Evolutionary conservation across 37 sponge, comb jelly and placozoan genomes (phyloP).

Genomic region (Eunapius fragilis): DNA sequence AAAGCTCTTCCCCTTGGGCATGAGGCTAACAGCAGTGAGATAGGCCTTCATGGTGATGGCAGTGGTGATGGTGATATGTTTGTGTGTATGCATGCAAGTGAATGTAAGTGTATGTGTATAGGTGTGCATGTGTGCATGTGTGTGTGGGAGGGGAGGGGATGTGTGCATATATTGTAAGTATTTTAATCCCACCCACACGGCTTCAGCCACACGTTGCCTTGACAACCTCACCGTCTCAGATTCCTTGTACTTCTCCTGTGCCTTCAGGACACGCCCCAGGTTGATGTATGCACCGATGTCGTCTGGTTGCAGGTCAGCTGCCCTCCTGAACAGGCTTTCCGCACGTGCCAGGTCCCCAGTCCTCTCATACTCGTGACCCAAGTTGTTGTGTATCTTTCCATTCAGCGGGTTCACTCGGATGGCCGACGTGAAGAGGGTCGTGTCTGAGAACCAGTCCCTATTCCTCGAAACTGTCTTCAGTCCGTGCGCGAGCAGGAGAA

Average conservation of each 20-base stretch:
- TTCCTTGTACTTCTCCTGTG: slow-evolving; percentile 48
- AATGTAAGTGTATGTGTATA: slow-evolving; percentile 13
- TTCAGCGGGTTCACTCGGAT: slow-evolving; percentile 70
- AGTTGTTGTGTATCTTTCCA: slow-evolving; percentile 82
- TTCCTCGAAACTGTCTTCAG: slow-evolving; percentile 62
- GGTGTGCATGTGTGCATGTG: slow-evolving; percentile 2
- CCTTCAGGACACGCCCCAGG: slow-evolving; percentile 75
- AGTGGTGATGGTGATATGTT: slow-evolving; percentile 1
- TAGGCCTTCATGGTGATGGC: slow-evolving; percentile 45
- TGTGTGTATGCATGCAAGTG: slow-evolving; percentile 7
- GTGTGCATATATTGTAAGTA: too few relatives aligned
- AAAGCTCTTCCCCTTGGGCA: slow-evolving; percentile 79
- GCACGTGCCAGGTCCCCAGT: slow-evolving; percentile 42
- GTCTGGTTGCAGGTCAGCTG: slow-evolving; percentile 75
- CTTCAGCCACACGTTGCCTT: not conserved
- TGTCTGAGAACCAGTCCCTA: slow-evolving; percentile 68
- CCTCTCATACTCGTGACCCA: slow-evolving; percentile 79
- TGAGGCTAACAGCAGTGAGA: slow-evolving; percentile 61
- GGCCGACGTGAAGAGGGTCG: slow-evolving; percentile 76
- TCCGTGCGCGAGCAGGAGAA: slow-evolving; percentile 29
- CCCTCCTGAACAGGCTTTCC: slow-evolving; percentile 71
- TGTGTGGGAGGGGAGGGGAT: too few relatives aligned
- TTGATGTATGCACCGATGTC: slow-evolving; percentile 86
- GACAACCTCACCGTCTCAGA: slow-evolving; percentile 57
- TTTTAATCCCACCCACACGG: too few relatives aligned